Evolutionary conservation across 2,113 vertebrate species (phyloP), one percentile per base, ranked within the genome.

Genomic region (Coturnix japonica): DNA sequence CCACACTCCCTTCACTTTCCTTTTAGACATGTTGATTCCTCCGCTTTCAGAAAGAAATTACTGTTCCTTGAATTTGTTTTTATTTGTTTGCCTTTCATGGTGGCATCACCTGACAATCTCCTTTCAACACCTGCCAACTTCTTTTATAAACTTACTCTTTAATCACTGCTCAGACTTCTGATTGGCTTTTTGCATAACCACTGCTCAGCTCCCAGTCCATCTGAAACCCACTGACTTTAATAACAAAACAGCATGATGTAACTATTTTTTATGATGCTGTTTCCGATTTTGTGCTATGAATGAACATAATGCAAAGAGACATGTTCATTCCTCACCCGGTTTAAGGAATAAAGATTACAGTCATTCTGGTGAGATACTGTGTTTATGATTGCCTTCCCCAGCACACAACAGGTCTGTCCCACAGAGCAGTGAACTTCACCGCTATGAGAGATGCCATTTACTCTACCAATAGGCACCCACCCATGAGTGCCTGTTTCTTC

Each of bases 51-150:
- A 90, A 81, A 54, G 54, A 89, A 93, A 92, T 73, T 51, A 2
- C 37, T 75, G 7, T 57, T 85, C 75, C 51, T 35, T 89, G 75
- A 65, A 49, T 80, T 94, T 87, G 76, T 90, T 93, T 94, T 89
- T 85, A 66, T 90, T 95, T 94, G 51, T 86, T 86, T 95, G 46
- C 61, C 51, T 89, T 87, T 77, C 0, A 0, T 84, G 71, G 31
- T 82, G 81, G 18, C 37, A 85, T 76, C 89, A 87, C 87, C 92
- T 92, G 91, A 79, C 37, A 82, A 82, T 56, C 72, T 64, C 74
- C 33, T 86, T 87, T 84, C 67, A 87, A 90, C 77, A 81, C 25
- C 64, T 92, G 63, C 28, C 91, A 89, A 30, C 49, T 76, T 47
- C 54, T 89, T 73, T 59, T n/a, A 87, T 39, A 77, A 80, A 94